Conservation (phyloP, 2,113 vertebrate genomes). For the Oreotragus oreotragus region DNA sequence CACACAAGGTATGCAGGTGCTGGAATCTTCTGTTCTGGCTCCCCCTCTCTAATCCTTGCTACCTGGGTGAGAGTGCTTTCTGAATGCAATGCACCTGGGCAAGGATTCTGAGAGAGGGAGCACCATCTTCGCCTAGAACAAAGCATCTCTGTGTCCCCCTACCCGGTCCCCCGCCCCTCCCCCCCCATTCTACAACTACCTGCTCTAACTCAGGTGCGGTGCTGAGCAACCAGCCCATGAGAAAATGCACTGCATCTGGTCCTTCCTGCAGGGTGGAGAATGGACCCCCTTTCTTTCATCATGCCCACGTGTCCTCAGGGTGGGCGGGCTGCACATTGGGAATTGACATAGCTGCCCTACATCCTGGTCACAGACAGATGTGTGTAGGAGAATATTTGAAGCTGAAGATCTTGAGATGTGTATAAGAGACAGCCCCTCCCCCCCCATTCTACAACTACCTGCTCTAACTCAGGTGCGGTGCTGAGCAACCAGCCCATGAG, state of each 20-base stretch:
- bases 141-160: neutral
- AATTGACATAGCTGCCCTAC: neutral
- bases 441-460: no score
- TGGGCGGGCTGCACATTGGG: neutral
- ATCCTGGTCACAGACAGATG: neutral
- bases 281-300: no score
- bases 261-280: no score
- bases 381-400: neutral
- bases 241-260: no score
- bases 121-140: neutral
- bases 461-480: no score
- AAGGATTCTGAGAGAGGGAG: conserved; percentile 38
- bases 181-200: neutral
- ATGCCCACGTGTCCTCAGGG: no score
- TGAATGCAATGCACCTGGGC: conserved; percentile 48
- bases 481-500: no score
- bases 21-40: conserved; percentile 1
- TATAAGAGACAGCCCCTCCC: no score
- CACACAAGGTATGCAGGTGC: neutral
- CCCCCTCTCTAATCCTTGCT: conserved; percentile 56
- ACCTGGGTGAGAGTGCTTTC: conserved; percentile 61
- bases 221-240: neutral
- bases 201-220: neutral
- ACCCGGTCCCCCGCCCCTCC: no score
- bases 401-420: no score